Evolutionary conservation across 2,113 vertebrate species (phyloP), one percentile per base, ranked within the genome.

Genomic region (Vulpes lagopus): DNA sequence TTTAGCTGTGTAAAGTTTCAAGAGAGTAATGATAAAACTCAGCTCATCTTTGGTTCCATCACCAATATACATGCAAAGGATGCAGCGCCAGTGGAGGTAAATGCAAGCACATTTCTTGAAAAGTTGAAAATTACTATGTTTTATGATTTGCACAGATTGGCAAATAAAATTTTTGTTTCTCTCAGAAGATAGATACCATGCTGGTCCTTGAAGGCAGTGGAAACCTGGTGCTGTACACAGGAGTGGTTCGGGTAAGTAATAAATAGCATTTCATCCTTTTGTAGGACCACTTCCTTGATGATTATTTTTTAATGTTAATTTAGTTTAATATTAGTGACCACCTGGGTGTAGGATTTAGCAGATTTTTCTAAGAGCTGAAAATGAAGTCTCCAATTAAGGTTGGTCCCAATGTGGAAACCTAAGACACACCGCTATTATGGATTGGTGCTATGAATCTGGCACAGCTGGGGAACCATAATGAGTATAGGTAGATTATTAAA

Each of bases 1-100:
- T 95, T 73, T 97, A 99, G 99, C 89, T 99, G 99, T 98, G 99
- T 99, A 32, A 99, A 99, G 97, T 99, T 99, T 98, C 98, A 99
- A 89, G 99, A 99, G 97, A 99, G 99, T 98, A 99, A 99, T 0
- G 99, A 99, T 96, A 99, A 99, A 1, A 99, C 99, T 0, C 99
- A 99, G 98, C 98, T 99, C 76, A 99, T 99, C 98, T 99, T 99
- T 96, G 99, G 99, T 19, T 99, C 99, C 4, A 97, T 99, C 74
- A 99, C 99, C 22, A 99, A 97, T 64, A 99, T 99, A 93, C 98
- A 98, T 6, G 99, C 99, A 82, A 99, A 99, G 98, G 99, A 99
- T n/a, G 99, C 99, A 0, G 99, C 99, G n/a, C 99, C 99, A 0
- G 98, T 99, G 88, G 98, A 99, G 99, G 99, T 99, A 98, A 98